Evolutionary conservation across 2,113 vertebrate species (phyloP), one percentile per base, ranked within the genome.

Genomic region (Paralichthys olivaceus): DNA sequence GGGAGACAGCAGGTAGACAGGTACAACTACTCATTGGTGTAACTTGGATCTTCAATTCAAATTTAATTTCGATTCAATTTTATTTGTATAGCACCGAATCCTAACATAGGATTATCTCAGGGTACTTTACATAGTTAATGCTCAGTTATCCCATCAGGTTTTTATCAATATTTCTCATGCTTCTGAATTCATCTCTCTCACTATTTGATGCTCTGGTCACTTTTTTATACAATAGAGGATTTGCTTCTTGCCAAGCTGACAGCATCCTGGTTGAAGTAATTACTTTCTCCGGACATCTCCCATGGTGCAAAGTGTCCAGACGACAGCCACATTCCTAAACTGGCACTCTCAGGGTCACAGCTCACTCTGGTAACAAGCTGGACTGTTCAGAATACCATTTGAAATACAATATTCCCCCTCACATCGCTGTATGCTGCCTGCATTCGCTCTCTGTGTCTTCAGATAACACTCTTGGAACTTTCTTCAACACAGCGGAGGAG

Each of bases 281-380:
- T 87, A 84, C 88, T 89, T 88, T 83, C 66, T 84, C 81, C 85
- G 84, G 90, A 91, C 83, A 75, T 81, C 75, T 86, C 87, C 75
- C 54, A 68, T 73, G 80, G 81, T 86, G 83, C 75, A 82, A 73
- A 91, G 74, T 69, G 65, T 86, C 79, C 81, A 79, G 81, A 85
- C 70, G 37, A 75, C 80, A 77, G 83, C 66, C 68, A 13, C 77
- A 80, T 84, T 84, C 79, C 72, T 70, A 77, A 54, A 69, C 58
- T 59, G 84, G 73, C 80, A 49, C 64, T 81, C 34, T 22, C 20
- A 79, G 75, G 81, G 84, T 85, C 78, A 72, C 74, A 62, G 70
- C 57, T 84, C 65, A 69, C 73, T 55, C 73, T 53, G 77, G 54
- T 60, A 83, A 80, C 82, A 74, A 72, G 53, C 58, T 43, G 69